phyloP scores from a whole-genome alignment of 1,140 invertebrate genomes.

The Aplysia californica region DNA sequence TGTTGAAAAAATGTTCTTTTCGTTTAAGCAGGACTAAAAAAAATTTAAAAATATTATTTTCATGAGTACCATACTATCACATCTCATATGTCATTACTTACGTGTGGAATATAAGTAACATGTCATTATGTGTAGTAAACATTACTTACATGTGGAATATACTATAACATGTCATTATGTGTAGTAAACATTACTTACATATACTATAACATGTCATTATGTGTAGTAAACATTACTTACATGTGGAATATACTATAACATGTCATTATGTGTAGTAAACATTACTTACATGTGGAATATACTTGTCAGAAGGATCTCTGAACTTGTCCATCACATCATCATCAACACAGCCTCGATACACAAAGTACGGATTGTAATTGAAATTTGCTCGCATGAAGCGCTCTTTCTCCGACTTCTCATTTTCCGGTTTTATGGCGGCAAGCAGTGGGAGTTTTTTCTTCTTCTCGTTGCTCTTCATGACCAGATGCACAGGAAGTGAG shows the following conservation, averaged over 20 bases:
- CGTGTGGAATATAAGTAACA: too few relatives aligned
- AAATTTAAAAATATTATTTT: too few relatives aligned
- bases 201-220: too few relatives aligned
- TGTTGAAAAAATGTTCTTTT: too few relatives aligned
- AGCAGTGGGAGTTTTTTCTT: constrained; percentile 46
- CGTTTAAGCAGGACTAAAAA: too few relatives aligned
- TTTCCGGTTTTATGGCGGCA: constrained; percentile 52
- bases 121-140: too few relatives aligned
- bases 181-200: too few relatives aligned
- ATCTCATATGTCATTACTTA: too few relatives aligned
- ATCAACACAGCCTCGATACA: constrained; percentile 45
- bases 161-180: too few relatives aligned
- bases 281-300: constrained; percentile 43
- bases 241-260: neutral
- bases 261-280: neutral
- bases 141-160: too few relatives aligned
- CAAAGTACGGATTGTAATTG: constrained; percentile 53
- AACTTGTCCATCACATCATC: constrained; percentile 39
- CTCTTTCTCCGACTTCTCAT: constrained; percentile 49
- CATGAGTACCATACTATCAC: too few relatives aligned
- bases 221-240: neutral
- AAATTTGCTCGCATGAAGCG: constrained; percentile 49
- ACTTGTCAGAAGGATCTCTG: constrained; percentile 46
- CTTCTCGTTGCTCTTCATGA: neutral
- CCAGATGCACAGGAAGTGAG: neutral